Percentiles rank a stretch among this genome's conserved stretches.
phyloP scores from a whole-genome alignment of 2,113 vertebrate species.

The Corydoras sp. region DNA sequence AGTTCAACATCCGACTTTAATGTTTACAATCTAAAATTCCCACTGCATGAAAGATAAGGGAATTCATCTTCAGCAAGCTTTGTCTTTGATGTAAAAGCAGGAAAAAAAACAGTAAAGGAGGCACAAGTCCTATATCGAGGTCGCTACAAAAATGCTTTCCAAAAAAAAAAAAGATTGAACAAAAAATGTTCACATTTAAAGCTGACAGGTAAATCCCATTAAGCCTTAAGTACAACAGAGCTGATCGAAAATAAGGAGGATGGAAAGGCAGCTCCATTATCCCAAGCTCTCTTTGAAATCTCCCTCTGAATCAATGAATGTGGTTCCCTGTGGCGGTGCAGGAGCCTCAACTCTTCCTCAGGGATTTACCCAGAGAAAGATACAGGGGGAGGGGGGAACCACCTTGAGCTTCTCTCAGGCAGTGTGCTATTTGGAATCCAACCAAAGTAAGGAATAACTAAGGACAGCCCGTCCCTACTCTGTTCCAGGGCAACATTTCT shows the following conservation, averaged over 20 bases:
- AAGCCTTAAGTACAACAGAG: conserved; percentile 49
- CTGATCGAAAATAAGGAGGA: conserved; percentile 51
- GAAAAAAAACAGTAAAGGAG: conserved; percentile 4
- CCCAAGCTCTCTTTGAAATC: conserved; percentile 59
- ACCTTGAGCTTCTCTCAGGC: conserved; percentile 58
- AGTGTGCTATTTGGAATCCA: conserved; percentile 59
- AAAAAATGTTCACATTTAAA: conserved; percentile 44
- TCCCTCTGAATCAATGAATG: conserved; percentile 48
- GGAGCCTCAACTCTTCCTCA: conserved; percentile 54
- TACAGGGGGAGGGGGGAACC: conserved; percentile 50
- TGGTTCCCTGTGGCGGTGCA: conserved; percentile 58
- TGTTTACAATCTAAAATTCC: conserved; percentile 23
- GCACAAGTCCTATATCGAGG: conserved; percentile 10
- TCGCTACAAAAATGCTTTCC: conserved; percentile 6
- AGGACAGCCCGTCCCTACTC: conserved; percentile 47
- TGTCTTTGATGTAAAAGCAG: conserved; percentile 28
- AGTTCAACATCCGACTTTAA: conserved; percentile 21
- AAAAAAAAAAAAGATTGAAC: conserved; percentile 7
- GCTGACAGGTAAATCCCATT: conserved; percentile 47
- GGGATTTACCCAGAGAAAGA: conserved; percentile 48
- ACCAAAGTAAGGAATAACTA: conserved; percentile 55
- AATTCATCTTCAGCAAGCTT: conserved; percentile 20
- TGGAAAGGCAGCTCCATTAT: conserved; percentile 56
- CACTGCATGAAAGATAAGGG: neutral
- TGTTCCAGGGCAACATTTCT: conserved; percentile 34